A percentile compares a stretch with the other conserved stretches of the same genome.
phyloP scores from a whole-genome alignment of 2,113 vertebrate genomes.

The Notechis scutatus region DNA sequence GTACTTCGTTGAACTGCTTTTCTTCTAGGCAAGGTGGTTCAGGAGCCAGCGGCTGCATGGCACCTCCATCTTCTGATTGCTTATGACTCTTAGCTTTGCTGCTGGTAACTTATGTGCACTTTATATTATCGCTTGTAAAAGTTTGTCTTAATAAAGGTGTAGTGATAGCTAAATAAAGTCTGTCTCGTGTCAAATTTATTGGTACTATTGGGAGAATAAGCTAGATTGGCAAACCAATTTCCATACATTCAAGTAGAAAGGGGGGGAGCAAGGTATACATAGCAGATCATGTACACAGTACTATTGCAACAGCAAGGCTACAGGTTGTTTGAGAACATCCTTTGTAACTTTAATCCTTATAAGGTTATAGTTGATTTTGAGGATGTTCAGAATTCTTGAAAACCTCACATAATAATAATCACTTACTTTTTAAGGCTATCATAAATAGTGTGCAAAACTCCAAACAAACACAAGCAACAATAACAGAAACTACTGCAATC shows the following conservation, averaged over 20 bases:
- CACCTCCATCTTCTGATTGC: slow-evolving; percentile 42
- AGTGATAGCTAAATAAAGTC: slow-evolving; percentile 27
- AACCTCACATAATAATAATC: not conserved
- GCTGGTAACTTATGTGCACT: slow-evolving; percentile 72
- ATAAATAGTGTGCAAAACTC: not conserved
- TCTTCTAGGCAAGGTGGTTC: not conserved
- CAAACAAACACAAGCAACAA: not conserved
- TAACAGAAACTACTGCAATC: not conserved
- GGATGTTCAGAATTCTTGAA: not conserved
- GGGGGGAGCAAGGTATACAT: not conserved
- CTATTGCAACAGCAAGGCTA: not conserved
- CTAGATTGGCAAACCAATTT: not conserved
- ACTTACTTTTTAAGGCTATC: not conserved
- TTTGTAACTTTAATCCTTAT: not conserved
- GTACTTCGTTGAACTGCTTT: not conserved
- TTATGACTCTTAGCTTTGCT: slow-evolving; percentile 56
- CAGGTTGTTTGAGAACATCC: not conserved
- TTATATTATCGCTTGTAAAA: slow-evolving; percentile 71
- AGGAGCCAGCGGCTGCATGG: not conserved
- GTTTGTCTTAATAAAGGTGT: slow-evolving; percentile 73
- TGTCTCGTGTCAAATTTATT: not conserved
- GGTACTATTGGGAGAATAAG: not conserved
- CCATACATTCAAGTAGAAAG: not conserved
- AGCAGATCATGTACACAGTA: too few species aligned
- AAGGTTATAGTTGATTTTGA: not conserved